Evolutionary conservation across 2,797 vertebrate genomes (phyloP).

Genomic region (Pogonophryne albipinna): DNA sequence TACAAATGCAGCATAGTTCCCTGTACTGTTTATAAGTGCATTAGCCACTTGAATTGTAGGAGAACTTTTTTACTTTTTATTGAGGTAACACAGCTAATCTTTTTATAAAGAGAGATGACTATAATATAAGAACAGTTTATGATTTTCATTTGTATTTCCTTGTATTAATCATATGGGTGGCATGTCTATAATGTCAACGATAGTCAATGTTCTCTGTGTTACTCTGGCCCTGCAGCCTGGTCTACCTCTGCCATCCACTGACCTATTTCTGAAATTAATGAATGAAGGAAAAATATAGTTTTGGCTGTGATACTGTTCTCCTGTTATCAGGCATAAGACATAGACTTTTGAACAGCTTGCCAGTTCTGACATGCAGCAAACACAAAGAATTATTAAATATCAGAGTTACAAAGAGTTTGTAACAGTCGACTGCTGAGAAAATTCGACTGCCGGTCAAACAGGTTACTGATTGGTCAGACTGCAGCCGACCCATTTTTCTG

Average conservation of each 20-base stretch:
- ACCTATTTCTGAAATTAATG: conserved; percentile 25
- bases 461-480: conserved; percentile 10
- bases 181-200: conserved; percentile 40
- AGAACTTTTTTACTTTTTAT: conserved; percentile 55
- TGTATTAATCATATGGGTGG: conserved; percentile 46
- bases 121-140: conserved; percentile 40
- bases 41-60: conserved; percentile 64
- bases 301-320: conserved; percentile 3
- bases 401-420: conserved; percentile 35
- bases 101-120: conserved; percentile 56
- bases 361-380: conserved; percentile 1
- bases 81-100: conserved; percentile 64
- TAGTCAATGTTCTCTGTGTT: conserved; percentile 28
- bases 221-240: conserved; percentile 18
- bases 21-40: conserved; percentile 67
- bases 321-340: background rate
- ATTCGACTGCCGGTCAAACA: conserved; percentile 2
- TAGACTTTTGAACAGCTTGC: conserved; percentile 17
- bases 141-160: conserved; percentile 36
- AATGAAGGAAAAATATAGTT: conserved; percentile 18
- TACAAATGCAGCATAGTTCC: conserved; percentile 71
- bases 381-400: conserved; percentile 4
- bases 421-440: conserved; percentile 23
- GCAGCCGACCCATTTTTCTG: conserved; percentile 10
- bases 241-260: conserved; percentile 24